These are phyloP conservation scores for Heliothis subflexa DNA, from an alignment of 1,140 invertebrate genomes.

Conservation along the genomic window DNA sequence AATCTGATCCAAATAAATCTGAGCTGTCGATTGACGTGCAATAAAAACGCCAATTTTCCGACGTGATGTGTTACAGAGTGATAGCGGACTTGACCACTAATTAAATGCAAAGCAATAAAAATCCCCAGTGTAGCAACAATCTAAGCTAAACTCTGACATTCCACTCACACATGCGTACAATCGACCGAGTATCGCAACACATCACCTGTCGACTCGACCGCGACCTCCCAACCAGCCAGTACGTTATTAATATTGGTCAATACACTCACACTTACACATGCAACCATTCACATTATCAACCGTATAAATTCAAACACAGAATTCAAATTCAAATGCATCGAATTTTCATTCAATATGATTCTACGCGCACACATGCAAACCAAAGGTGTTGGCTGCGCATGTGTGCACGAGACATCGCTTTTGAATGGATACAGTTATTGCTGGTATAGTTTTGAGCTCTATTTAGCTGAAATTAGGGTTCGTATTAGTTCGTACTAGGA, in stretches of 20 bases:
- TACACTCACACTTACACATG: conserved; percentile 61
- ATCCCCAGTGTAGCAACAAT: conserved; percentile 48
- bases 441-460: conserved; percentile 60
- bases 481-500: conserved; percentile 69
- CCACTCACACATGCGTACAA: conserved; percentile 64
- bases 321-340: conserved; percentile 57
- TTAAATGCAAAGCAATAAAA: conserved; percentile 42
- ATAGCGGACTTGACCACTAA: conserved; percentile 22
- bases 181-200: conserved; percentile 65
- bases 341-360: conserved; percentile 61
- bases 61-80: neutral
- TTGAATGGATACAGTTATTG: conserved; percentile 72
- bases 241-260: conserved; percentile 81
- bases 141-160: conserved; percentile 79
- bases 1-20: conserved; percentile 6
- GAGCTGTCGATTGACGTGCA: conserved; percentile 1
- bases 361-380: conserved; percentile 64
- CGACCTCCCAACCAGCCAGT: conserved; percentile 71
- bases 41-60: conserved; percentile 8
- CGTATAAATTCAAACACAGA: conserved; percentile 53
- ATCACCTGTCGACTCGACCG: conserved; percentile 75
- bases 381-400: conserved; percentile 70
- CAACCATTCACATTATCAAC: conserved; percentile 53
- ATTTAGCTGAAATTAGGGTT: conserved; percentile 50
- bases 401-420: conserved; percentile 73